These are phyloP conservation scores for Nyctibius grandis DNA, from an alignment of 2,797 vertebrate genomes.

Conservation along the genomic window DNA sequence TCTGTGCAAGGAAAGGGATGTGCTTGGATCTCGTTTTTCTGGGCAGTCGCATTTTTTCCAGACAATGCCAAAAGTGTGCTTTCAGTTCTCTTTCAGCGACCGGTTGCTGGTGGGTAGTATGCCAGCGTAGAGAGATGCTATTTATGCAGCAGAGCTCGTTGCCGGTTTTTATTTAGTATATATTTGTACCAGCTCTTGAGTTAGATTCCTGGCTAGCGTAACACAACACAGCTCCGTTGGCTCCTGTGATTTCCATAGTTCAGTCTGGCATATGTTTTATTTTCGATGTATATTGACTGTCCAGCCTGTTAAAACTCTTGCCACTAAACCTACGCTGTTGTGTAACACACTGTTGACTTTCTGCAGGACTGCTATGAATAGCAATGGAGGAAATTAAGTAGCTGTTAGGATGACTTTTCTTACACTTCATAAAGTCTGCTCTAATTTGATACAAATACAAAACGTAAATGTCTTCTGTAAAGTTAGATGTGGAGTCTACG, in stretches of 20 bases:
- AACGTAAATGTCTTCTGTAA: neutral
- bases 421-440: slow-evolving; percentile 1
- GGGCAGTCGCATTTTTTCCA: neutral
- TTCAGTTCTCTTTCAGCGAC: slow-evolving; percentile 13
- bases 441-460: neutral
- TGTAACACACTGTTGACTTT: slow-evolving; percentile 22
- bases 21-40: slow-evolving; percentile 12
- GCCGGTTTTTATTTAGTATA: slow-evolving; percentile 14
- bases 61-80: slow-evolving; percentile 34
- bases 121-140: slow-evolving; percentile 27
- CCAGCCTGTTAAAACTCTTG: slow-evolving; percentile 30
- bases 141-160: slow-evolving; percentile 33
- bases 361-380: slow-evolving; percentile 44
- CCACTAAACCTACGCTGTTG: neutral
- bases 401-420: slow-evolving; percentile 22
- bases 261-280: slow-evolving; percentile 41
- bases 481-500: neutral
- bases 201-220: slow-evolving; percentile 40
- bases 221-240: slow-evolving; percentile 19
- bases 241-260: slow-evolving; percentile 45
- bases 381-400: slow-evolving; percentile 18
- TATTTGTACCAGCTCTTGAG: slow-evolving; percentile 43
- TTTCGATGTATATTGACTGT: slow-evolving; percentile 48
- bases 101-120: neutral
- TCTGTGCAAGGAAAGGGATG: neutral